Conservation (phyloP, 2,113 vertebrate species). For the Syngnathus scovelli region DNA sequence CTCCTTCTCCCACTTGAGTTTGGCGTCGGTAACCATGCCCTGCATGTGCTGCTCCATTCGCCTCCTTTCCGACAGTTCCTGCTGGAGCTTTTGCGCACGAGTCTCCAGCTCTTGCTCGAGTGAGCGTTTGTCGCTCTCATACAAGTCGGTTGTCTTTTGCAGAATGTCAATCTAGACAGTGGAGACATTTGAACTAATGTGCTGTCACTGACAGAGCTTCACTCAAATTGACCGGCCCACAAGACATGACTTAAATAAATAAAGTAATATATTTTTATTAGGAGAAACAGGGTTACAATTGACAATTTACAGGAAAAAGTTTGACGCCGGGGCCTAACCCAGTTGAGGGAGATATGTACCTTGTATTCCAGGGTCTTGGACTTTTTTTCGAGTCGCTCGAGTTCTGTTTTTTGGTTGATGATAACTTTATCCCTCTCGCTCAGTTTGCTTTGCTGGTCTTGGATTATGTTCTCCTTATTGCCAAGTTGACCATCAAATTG, state of each 20-base stretch:
- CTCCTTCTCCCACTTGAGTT: constrained; percentile 92
- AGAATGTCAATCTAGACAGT: constrained; percentile 82
- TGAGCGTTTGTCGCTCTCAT: constrained; percentile 87
- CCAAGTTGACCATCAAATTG: constrained; percentile 74
- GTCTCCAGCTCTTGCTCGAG: constrained; percentile 85
- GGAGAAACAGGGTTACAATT: too few relatives aligned
- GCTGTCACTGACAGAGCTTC: background rate
- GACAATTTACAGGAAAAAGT: too few relatives aligned
- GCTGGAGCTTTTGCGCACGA: constrained; percentile 79
- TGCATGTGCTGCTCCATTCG: constrained; percentile 86
- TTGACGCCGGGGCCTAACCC: too few relatives aligned
- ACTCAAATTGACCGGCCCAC: background rate
- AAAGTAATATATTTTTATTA: too few relatives aligned
- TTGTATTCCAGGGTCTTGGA: constrained; percentile 93
- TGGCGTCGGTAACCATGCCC: constrained; percentile 82
- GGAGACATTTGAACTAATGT: background rate
- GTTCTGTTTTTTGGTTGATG: constrained; percentile 73
- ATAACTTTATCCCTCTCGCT: constrained; percentile 83
- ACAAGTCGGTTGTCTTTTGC: constrained; percentile 89
- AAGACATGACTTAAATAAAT: background rate
- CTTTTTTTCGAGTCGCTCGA: constrained; percentile 89
- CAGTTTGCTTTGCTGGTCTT: constrained; percentile 75
- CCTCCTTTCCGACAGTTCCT: constrained; percentile 81
- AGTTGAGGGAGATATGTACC: constrained; percentile 57
- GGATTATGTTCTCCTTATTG: constrained; percentile 78